Evolutionary conservation across 2,797 vertebrate genomes (phyloP).

Genomic region (Bufotes viridis): DNA sequence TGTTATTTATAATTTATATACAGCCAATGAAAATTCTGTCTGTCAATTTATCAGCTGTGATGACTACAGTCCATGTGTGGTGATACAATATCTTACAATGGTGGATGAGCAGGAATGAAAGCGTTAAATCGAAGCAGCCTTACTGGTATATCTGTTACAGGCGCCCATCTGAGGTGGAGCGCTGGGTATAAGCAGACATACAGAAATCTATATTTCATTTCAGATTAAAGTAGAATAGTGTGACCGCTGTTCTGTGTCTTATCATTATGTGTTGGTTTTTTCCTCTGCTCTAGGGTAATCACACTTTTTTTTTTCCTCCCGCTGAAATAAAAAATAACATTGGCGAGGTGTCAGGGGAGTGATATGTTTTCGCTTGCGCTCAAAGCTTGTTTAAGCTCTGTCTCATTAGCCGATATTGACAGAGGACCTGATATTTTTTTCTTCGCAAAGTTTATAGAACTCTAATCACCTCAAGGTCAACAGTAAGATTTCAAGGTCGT

Average conservation of each 20-base stretch:
- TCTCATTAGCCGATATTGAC: conserved; percentile 60
- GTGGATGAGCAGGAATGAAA: neutral
- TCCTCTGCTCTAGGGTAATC: conserved; percentile 54
- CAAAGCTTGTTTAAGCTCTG: conserved; percentile 55
- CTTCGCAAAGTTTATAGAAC: conserved; percentile 50
- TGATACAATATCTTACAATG: neutral
- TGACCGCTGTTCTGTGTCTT: conserved; percentile 60
- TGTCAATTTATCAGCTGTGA: neutral
- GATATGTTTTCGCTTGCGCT: conserved; percentile 54
- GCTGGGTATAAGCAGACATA: conserved; percentile 29
- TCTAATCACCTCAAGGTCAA: conserved; percentile 59
- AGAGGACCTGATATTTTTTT: conserved; percentile 43
- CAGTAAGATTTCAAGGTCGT: conserved; percentile 46
- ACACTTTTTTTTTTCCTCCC: conserved; percentile 41
- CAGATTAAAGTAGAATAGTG: conserved; percentile 56
- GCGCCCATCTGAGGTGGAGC: conserved; percentile 11
- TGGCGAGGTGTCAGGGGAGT: conserved; percentile 50
- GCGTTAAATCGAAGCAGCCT: conserved; percentile 15
- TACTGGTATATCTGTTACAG: conserved; percentile 24
- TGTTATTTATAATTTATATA: neutral
- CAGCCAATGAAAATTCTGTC: neutral
- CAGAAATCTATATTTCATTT: conserved; percentile 63
- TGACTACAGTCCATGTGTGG: neutral
- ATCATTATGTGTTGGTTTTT: conserved; percentile 58
- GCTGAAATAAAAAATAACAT: conserved; percentile 57